Evolutionary conservation across 2,888 invertebrate species (phyloP), one percentile per base, ranked within the genome.

Genomic region (Muscina levida): DNA sequence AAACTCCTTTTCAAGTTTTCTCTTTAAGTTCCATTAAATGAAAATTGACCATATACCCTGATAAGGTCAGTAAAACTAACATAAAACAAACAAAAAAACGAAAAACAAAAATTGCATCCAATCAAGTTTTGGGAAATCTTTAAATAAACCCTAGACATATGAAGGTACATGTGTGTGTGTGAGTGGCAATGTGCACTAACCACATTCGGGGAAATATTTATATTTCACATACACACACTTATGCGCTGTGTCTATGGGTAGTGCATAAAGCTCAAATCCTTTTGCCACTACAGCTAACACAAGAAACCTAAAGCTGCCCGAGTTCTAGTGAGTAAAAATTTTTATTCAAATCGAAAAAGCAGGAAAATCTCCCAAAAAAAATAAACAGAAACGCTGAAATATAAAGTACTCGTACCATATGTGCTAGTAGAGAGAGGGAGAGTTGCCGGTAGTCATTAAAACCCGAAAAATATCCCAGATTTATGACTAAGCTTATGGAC

Each of bases 401-500:
- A 26, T 26, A 66, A 26, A 53, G 13, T 19, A 57, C n/a, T 31
- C 11, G 42, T 15, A 46, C 10, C 74, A 51, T 53, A 53, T 74
- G 48, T 74, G 48, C 42, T 59, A n/a, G n/a, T 46, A 39, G 46
- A 59, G 39, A 37, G 59, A 39, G 46, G 48, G 39, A 37, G 59
- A 68, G 67, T 74, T 74, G 74, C 59, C 74, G 67, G 59, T 74
- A 74, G 59, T 75, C 53, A 70, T 75, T 75, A 75, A 74, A 59
- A 53, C 8, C 42, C 51, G 51, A 68, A 75, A 31, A 31, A 31
- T 5, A 75, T 70, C n/a, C n/a, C 68, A 51, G 68, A 75, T 75
- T 75, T 75, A 75, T 67, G n/a, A 37, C 57, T 46, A 22, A 66
- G 44, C 26, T 56, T 62, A 66, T 37, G 73, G n/a, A 73, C 53